A percentile compares a stretch with the other conserved stretches of the same genome.
phyloP scores from a whole-genome alignment of 2,797 vertebrate species.

The Erpetoichthys calabaricus region DNA sequence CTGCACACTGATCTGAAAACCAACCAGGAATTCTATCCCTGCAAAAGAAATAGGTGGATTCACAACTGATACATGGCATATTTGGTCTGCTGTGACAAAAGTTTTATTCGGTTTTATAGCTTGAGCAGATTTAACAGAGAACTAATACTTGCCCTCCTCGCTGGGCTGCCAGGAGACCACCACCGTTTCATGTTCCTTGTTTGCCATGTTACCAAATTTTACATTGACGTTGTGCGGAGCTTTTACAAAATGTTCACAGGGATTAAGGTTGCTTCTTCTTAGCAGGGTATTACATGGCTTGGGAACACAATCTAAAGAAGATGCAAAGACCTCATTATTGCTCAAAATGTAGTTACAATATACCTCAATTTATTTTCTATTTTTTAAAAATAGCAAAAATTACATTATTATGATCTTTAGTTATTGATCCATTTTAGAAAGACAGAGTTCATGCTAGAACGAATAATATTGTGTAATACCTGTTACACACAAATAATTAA shows the following conservation, averaged over 20 bases:
- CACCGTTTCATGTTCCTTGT: conserved; percentile 31
- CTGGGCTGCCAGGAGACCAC: conserved; percentile 56
- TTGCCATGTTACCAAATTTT: conserved; percentile 26
- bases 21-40: conserved; percentile 54
- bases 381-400: no score
- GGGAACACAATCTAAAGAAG: conserved; percentile 46
- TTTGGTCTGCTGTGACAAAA: background rate
- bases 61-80: no score
- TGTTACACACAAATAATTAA: no score
- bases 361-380: no score
- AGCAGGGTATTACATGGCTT: conserved; percentile 46
- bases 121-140: background rate
- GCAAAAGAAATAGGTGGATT: conserved; percentile 4
- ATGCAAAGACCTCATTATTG: no score
- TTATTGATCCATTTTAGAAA: no score
- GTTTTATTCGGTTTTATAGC: background rate
- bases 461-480: no score
- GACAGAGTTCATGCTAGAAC: no score
- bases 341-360: no score
- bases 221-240: conserved; percentile 41
- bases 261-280: conserved; percentile 27
- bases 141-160: conserved; percentile 36
- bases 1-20: conserved; percentile 55
- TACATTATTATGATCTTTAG: no score
- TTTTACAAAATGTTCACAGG: conserved; percentile 50